Evolutionary conservation across 2,113 vertebrate genomes (phyloP).

Genomic region (Mugil cephalus): DNA sequence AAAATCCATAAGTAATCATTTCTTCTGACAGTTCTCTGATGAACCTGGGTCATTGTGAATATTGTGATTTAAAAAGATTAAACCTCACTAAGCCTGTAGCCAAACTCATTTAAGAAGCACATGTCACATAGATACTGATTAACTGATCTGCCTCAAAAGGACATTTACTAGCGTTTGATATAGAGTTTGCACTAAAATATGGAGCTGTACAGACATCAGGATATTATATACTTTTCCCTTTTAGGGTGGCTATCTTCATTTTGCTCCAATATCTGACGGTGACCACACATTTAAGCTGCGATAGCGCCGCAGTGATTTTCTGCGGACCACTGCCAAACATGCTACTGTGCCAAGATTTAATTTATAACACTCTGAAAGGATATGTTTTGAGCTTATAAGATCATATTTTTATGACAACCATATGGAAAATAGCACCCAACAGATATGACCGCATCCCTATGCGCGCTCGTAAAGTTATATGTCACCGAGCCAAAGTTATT

Average conservation of each 20-base stretch:
- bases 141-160: slow-evolving; percentile 27
- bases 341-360: slow-evolving; percentile 56
- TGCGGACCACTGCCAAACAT: slow-evolving; percentile 44
- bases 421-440: slow-evolving; percentile 33
- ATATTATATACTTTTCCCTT: slow-evolving; percentile 24
- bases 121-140: not conserved
- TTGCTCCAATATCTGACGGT: slow-evolving; percentile 22
- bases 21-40: not conserved
- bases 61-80: not conserved
- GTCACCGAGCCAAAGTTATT: slow-evolving; percentile 46
- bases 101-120: not conserved
- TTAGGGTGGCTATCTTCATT: slow-evolving; percentile 25
- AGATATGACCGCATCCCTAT: slow-evolving; percentile 62
- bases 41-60: slow-evolving; percentile 6
- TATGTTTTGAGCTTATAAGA: slow-evolving; percentile 44
- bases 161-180: slow-evolving; percentile 13
- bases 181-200: slow-evolving; percentile 6
- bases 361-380: slow-evolving; percentile 41
- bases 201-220: not conserved
- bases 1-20: not conserved
- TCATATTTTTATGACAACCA: slow-evolving; percentile 59
- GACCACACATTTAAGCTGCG: slow-evolving; percentile 44
- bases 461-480: slow-evolving; percentile 22
- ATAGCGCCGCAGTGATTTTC: slow-evolving; percentile 26
- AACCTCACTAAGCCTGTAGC: no score